Conservation (phyloP, 2,797 vertebrate species). For the Hypotaenidia philippensis region DNA sequence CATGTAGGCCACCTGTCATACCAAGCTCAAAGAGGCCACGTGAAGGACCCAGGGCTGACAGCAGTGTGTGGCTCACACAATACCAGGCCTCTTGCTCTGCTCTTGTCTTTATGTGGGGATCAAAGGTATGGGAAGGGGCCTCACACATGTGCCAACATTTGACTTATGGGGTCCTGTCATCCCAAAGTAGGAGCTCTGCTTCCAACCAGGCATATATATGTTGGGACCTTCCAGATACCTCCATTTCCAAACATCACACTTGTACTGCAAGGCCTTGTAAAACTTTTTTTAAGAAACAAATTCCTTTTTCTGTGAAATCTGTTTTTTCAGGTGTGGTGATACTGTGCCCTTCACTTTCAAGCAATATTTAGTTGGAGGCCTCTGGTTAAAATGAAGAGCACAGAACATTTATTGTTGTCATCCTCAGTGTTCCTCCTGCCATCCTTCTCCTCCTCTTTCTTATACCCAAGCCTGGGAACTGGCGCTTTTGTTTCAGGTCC, state of each 20-base stretch:
- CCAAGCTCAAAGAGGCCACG: slow-evolving; percentile 36
- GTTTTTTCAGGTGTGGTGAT: background rate
- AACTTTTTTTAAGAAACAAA: background rate
- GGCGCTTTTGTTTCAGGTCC: background rate
- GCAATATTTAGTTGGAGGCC: background rate
- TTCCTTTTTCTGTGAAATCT: background rate
- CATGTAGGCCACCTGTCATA: slow-evolving; percentile 52
- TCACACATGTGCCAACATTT: slow-evolving; percentile 67
- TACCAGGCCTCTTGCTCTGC: background rate
- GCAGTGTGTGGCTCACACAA: slow-evolving; percentile 29
- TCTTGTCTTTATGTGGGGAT: slow-evolving; percentile 49
- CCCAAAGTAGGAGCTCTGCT: slow-evolving; percentile 27
- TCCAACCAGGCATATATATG: slow-evolving; percentile 12
- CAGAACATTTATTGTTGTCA: background rate
- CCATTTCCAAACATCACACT: background rate
- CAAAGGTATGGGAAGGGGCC: slow-evolving; percentile 59
- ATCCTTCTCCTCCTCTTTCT: background rate
- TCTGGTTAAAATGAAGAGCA: background rate
- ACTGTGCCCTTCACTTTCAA: background rate
- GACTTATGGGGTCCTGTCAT: slow-evolving; percentile 38
- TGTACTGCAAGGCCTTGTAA: background rate
- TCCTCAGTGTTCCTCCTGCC: background rate
- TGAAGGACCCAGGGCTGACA: slow-evolving; percentile 53
- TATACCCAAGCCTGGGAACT: background rate
- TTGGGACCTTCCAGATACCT: background rate